Evolutionary conservation across 2,888 invertebrate genomes (phyloP), one percentile per base, ranked within the genome.

Genomic region (Patella caerulea): DNA sequence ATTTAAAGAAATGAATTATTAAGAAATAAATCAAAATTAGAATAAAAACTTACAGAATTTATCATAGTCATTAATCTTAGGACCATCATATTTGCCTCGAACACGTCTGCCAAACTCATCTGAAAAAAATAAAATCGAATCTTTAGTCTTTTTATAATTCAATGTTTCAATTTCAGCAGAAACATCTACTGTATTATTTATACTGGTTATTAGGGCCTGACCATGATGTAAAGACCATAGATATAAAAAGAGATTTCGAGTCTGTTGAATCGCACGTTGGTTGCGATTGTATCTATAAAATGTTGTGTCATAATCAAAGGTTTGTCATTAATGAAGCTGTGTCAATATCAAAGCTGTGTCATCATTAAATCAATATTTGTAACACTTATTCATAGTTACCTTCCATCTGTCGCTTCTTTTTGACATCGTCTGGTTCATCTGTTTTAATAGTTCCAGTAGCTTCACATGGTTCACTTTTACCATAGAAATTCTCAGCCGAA

Each of bases 401-500:
- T 83, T 87, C 87, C 76, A 79, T 34, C 45, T 83, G 82, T 74
- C 77, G 83, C 80, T 85, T 85, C 79, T 84, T 85, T 76, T 85
- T 85, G 19, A 82, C 81, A n/a, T 83, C 85, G 53, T 86, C 84
- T 55, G 87, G 82, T 70, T 88, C 88, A 29, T 89, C 90, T 12
- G 89, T 91, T 78, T 87, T 89, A 78, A 88, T 86, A 19, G 86
- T 82, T 24, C 84, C 88, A 75, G 97, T 97, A 0, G 96, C 94
- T 79, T 98, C 98, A 85, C 98, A 98, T 0, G 99, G 95, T 87
- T 98, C 97, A 24, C 98, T 98, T 72, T 97, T 94, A 4, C 99
- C 99, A 92, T 99, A 99, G 82, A 99, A 96, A 92, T 99, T 99
- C 93, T 99, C 99, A 1, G 99, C 99, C 91, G 96, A 96, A 11